Conservation (phyloP, 2,113 vertebrate species). For the Benitochromis conjunctus region DNA sequence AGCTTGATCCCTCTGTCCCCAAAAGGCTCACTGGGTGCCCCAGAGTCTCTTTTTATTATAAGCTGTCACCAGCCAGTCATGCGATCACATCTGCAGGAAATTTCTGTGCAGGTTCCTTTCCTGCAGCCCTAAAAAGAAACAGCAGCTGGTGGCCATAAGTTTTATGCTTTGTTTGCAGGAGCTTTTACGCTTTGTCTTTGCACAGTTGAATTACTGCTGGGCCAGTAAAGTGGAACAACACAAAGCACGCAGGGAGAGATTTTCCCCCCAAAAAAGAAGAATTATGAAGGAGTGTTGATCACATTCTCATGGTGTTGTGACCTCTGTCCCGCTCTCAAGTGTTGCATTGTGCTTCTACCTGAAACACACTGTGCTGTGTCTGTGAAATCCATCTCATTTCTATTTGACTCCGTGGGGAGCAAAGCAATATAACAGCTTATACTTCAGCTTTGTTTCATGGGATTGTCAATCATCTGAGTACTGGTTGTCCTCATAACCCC, state of each 20-base stretch:
- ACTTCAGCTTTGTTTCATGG: constrained; percentile 9
- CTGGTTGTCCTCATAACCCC: constrained; percentile 1
- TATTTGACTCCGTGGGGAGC: constrained; percentile 38
- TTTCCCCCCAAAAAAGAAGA: not conserved
- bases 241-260: not conserved
- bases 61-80: constrained; percentile 61
- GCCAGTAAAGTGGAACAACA: constrained; percentile 27
- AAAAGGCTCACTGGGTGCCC: constrained; percentile 30
- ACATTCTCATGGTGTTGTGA: not conserved
- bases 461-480: constrained; percentile 49
- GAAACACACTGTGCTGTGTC: constrained; percentile 5
- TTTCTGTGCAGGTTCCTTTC: constrained; percentile 51
- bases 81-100: constrained; percentile 57
- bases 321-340: constrained; percentile 23
- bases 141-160: constrained; percentile 52
- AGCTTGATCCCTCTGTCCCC: constrained; percentile 25
- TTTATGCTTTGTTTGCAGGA: constrained; percentile 63
- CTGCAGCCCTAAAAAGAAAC: constrained; percentile 22
- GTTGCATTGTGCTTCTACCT: constrained; percentile 34
- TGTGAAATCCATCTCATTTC: constrained; percentile 47
- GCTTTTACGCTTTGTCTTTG: constrained; percentile 48
- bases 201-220: constrained; percentile 27
- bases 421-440: constrained; percentile 48
- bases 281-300: not conserved
- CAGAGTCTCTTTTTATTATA: constrained; percentile 53